Percentiles rank a stretch among this genome's conserved stretches.
phyloP scores from a whole-genome alignment of 2,113 vertebrate species.

The Xiphophorus hellerii region DNA sequence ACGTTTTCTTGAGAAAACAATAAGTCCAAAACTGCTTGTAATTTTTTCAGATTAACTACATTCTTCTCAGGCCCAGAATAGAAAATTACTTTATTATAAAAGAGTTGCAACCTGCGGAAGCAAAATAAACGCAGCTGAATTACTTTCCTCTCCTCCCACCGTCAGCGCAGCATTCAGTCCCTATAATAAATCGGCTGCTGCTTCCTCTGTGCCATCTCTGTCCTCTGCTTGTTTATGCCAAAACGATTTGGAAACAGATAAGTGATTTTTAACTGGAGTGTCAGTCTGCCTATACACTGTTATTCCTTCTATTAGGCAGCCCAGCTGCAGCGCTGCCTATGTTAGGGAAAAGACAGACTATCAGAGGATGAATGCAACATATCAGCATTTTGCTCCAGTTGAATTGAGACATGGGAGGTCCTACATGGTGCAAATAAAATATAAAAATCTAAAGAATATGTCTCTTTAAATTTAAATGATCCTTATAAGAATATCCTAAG shows the following conservation, averaged over 20 bases:
- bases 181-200: constrained; percentile 38
- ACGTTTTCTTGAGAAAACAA: constrained; percentile 13
- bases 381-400: constrained; percentile 2
- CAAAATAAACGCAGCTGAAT: constrained; percentile 27
- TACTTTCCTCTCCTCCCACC: constrained; percentile 22
- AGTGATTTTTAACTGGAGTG: constrained; percentile 32
- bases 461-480: too few species aligned
- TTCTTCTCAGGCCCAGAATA: constrained; percentile 3
- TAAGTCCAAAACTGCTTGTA: not conserved
- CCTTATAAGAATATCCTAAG: too few species aligned
- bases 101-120: constrained; percentile 31
- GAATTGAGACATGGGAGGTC: not conserved
- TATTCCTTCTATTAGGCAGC: constrained; percentile 10
- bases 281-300: constrained; percentile 40
- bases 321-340: constrained; percentile 31
- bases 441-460: too few species aligned
- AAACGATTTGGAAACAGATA: constrained; percentile 25
- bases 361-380: not conserved
- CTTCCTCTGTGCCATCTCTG: not conserved
- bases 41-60: constrained; percentile 18
- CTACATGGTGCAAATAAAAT: too few species aligned
- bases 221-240: constrained; percentile 5
- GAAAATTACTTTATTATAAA: constrained; percentile 14
- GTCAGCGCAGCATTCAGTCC: constrained; percentile 46
- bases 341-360: not conserved